Evolutionary conservation across 1,140 invertebrate genomes (phyloP), one percentile per base, ranked within the genome.

Genomic region (Papilio dardanus): DNA sequence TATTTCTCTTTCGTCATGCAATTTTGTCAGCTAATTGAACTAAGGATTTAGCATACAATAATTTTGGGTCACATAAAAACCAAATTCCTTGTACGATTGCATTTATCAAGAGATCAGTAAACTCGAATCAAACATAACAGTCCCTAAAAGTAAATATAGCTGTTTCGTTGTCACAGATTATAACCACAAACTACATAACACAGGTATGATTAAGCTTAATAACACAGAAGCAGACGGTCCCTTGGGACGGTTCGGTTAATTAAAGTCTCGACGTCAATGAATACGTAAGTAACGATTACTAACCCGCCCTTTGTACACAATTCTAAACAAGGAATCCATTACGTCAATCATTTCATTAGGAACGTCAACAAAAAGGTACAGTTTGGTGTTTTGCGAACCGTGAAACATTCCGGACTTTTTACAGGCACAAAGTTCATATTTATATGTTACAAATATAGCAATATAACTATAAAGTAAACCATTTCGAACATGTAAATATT

Each of bases 231-330:
- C 54, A 62, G 54, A 28, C 54, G 21, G 54, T 62, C 54, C 54
- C 54, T 5, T 14, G 24, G 54, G 54, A 62, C 54, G 21, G 21
- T 12, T 62, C 54, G 54, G 54, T 28, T 58, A 58, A 58, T 62
- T 62, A 62, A 62, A 62, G 54, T 62, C n/a, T 19, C 24, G 24
- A 62, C 54, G 54, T 62, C 24, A 28, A 54, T 54, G 21, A 54
- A 54, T 54, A 62, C 54, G 54, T 62, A 62, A 62, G 30, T 16
- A 62, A 62, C 12, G 54, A 62, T 62, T 62, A 62, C 21, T 62
- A 62, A 62, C n/a, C 16, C 24, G 54, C 24, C 54, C 54, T 62
- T 62, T 62, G 24, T 62, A 28, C 24, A 14, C 14, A 28, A 58
- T 1, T 62, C 16, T 14, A 1, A 28, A 62, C 54, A 62, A 62